phyloP scores from a whole-genome alignment of 1,140 invertebrate species.

The Drosophila sechellia region DNA sequence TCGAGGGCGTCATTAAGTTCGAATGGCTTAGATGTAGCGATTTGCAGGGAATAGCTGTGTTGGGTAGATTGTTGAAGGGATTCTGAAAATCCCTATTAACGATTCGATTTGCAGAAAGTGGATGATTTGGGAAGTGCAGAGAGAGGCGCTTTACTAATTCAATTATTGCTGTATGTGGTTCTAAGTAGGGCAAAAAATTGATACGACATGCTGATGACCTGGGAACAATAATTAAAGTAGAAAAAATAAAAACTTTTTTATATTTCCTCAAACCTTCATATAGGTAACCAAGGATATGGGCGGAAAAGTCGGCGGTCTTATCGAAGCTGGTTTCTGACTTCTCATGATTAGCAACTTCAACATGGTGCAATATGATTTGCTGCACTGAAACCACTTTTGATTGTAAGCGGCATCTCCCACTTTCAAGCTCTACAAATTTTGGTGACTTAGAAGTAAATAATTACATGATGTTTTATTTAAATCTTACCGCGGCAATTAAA shows the following conservation, averaged over 20 bases:
- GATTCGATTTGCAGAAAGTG: slow-evolving; percentile 1
- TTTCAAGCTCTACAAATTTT: slow-evolving; percentile 48
- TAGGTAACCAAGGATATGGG: slow-evolving; percentile 77
- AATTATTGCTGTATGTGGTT: slow-evolving; percentile 58
- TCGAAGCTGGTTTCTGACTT: slow-evolving; percentile 71
- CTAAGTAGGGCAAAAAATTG: slow-evolving; percentile 69
- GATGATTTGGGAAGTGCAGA: neutral
- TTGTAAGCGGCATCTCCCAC: slow-evolving; percentile 79
- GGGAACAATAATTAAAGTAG: neutral
- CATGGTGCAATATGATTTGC: slow-evolving; percentile 60
- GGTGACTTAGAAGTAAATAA: neutral
- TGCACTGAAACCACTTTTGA: slow-evolving; percentile 78
- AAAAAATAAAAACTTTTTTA: neutral
- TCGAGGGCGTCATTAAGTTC: slow-evolving; percentile 59
- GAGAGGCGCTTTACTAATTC: neutral
- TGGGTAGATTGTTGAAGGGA: slow-evolving; percentile 6
- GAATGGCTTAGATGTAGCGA: slow-evolving; percentile 15
- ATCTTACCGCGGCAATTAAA: slow-evolving; percentile 63
- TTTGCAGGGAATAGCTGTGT: neutral
- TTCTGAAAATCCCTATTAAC: slow-evolving; percentile 15
- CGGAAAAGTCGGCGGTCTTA: slow-evolving; percentile 73
- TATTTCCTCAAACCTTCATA: slow-evolving; percentile 60
- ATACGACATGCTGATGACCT: slow-evolving; percentile 79
- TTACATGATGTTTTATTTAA: neutral
- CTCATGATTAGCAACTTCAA: slow-evolving; percentile 65